Percentiles rank a stretch among this genome's conserved stretches.
These are phyloP conservation scores for Neomonachus schauinslandi DNA, from an alignment of 2,113 vertebrate species.

Conservation along the genomic window DNA sequence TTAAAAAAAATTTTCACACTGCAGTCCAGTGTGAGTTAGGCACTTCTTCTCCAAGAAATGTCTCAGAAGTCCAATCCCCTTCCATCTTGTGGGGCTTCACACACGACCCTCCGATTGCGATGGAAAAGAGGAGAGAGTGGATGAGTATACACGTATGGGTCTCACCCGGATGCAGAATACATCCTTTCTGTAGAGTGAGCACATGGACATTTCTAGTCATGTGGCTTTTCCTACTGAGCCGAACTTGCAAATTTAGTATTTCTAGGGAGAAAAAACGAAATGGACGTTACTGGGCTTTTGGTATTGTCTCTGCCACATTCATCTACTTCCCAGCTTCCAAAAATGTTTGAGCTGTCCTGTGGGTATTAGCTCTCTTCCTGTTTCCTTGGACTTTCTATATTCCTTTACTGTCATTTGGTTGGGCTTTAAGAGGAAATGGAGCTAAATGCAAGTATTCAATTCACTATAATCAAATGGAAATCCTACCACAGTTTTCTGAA, in stretches of 20 bases:
- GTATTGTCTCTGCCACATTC: neutral
- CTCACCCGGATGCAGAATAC: neutral
- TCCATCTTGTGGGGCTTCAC: neutral
- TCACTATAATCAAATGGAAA: neutral
- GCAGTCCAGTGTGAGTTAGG: neutral
- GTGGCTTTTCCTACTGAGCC: neutral
- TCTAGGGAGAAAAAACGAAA: neutral
- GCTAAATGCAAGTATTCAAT: neutral
- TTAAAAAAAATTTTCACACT: neutral
- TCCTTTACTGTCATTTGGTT: neutral
- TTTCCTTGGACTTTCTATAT: neutral
- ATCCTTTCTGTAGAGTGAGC: too few relatives aligned
- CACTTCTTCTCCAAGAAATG: neutral
- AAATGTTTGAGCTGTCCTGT: neutral
- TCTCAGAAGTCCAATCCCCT: neutral
- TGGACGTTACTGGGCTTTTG: rapidly evolving
- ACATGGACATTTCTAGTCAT: neutral
- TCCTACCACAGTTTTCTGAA: neutral
- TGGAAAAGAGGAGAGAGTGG: neutral
- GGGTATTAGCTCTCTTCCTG: neutral
- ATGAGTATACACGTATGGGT: rapidly evolving
- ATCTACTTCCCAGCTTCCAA: neutral
- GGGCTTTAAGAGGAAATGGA: neutral
- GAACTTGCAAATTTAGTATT: neutral
- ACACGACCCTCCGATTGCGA: rapidly evolving